These are phyloP conservation scores for Gobio gobio DNA, from an alignment of 2,113 vertebrate genomes.

Conservation along the genomic window DNA sequence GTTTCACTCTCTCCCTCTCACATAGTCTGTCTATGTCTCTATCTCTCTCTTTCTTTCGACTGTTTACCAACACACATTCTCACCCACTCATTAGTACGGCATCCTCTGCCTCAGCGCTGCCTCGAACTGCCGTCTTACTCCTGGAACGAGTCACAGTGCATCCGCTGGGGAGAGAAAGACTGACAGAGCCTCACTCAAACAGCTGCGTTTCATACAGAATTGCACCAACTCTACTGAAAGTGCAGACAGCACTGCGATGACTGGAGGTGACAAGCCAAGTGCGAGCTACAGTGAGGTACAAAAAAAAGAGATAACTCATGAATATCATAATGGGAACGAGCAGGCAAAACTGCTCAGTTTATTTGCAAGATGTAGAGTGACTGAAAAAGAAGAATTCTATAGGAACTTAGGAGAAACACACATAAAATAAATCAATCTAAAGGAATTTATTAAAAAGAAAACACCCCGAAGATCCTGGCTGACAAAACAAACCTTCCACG, in stretches of 20 bases:
- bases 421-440: slow-evolving; percentile 22
- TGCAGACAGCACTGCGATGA: slow-evolving; percentile 42
- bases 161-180: slow-evolving; percentile 16
- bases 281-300: slow-evolving; percentile 17
- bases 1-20: not conserved
- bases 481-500: slow-evolving; percentile 44
- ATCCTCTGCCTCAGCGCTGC: slow-evolving; percentile 22
- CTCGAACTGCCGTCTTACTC: slow-evolving; percentile 5
- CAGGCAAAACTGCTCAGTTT: slow-evolving; percentile 50
- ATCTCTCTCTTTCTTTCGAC: slow-evolving; percentile 15
- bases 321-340: slow-evolving; percentile 53
- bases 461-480: slow-evolving; percentile 9
- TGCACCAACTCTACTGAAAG: slow-evolving; percentile 29
- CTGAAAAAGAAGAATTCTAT: slow-evolving; percentile 31
- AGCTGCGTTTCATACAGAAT: slow-evolving; percentile 44
- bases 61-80: slow-evolving; percentile 38
- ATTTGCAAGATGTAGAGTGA: slow-evolving; percentile 28
- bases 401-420: slow-evolving; percentile 9
- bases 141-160: slow-evolving; percentile 11
- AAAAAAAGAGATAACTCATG: slow-evolving; percentile 47
- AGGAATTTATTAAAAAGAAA: not conserved
- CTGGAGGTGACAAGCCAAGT: slow-evolving; percentile 47
- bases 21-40: slow-evolving; percentile 17
- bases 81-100: slow-evolving; percentile 43
- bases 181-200: slow-evolving; percentile 41